Percentiles rank a stretch among this genome's conserved stretches.
Evolutionary conservation across 2,113 vertebrate species (phyloP).

Genomic region (Ophthalmolycus amberensis): DNA sequence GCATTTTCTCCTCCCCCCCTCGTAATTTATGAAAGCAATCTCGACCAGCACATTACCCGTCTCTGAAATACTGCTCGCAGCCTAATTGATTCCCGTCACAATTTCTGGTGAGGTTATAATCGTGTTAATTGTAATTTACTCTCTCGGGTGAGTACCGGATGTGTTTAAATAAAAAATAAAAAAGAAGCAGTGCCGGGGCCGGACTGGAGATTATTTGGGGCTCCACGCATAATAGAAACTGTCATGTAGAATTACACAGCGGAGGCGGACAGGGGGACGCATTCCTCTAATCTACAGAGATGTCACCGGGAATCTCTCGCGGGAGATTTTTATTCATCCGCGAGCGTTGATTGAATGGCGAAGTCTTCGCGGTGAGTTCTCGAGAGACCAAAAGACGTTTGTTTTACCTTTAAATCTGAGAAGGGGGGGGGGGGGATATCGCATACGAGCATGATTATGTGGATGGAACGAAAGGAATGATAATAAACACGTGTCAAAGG

Average conservation of each 20-base stretch:
- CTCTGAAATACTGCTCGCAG: slow-evolving; percentile 84
- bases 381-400: slow-evolving; percentile 6
- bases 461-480: background rate
- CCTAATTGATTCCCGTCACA: slow-evolving; percentile 96
- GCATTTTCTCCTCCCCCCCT: slow-evolving; percentile 81
- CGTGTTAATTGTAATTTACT: slow-evolving; percentile 92
- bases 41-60: slow-evolving; percentile 80
- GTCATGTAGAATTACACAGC: slow-evolving; percentile 81
- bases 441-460: slow-evolving; percentile 12
- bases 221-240: slow-evolving; percentile 81
- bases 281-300: slow-evolving; percentile 63
- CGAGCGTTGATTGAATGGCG: slow-evolving; percentile 19
- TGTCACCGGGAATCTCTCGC: slow-evolving; percentile 40
- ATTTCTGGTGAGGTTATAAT: slow-evolving; percentile 91
- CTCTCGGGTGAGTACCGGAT: slow-evolving; percentile 85
- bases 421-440: background rate
- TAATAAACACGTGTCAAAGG: background rate
- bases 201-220: slow-evolving; percentile 78
- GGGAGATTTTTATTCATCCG: background rate
- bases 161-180: slow-evolving; percentile 83
- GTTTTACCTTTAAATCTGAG: slow-evolving; percentile 8
- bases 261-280: slow-evolving; percentile 48
- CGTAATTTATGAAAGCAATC: slow-evolving; percentile 93
- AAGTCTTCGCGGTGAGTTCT: slow-evolving; percentile 3
- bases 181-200: slow-evolving; percentile 62